Evolutionary conservation across 2,113 vertebrate genomes (phyloP).

Genomic region (Rostratula benghalensis): DNA sequence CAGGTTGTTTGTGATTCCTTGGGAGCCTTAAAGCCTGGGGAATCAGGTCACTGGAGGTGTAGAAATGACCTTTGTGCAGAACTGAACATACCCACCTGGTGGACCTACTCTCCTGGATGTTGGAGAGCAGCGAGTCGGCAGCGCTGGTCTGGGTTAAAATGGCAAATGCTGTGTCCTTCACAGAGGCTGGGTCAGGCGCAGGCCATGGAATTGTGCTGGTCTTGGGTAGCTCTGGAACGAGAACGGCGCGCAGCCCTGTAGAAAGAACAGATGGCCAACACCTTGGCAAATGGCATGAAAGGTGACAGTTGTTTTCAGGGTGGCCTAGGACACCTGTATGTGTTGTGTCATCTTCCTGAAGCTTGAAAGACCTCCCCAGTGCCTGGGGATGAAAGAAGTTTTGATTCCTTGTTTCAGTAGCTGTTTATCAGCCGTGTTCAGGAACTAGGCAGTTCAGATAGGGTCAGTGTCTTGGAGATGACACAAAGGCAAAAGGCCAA

Average conservation of each 20-base stretch:
- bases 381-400: not conserved
- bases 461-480: not conserved
- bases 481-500: not conserved
- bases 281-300: not conserved
- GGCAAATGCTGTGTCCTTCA: not conserved
- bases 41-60: not conserved
- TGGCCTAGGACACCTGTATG: not conserved
- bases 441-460: not conserved
- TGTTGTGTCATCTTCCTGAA: not conserved
- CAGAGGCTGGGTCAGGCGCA: not conserved
- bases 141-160: not conserved
- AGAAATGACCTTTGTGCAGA: not conserved
- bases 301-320: not conserved
- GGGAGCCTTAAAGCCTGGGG: not conserved
- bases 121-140: not conserved
- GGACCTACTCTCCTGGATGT: not conserved
- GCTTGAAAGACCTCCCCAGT: not conserved
- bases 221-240: not conserved
- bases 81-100: not conserved
- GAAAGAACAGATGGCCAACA: not conserved
- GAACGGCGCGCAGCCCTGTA: rapidly evolving
- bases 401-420: not conserved
- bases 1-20: not conserved
- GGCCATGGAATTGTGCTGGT: not conserved
- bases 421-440: not conserved